phyloP scores from a whole-genome alignment of 2,888 invertebrate genomes.

The Heteropelma amictum region DNA sequence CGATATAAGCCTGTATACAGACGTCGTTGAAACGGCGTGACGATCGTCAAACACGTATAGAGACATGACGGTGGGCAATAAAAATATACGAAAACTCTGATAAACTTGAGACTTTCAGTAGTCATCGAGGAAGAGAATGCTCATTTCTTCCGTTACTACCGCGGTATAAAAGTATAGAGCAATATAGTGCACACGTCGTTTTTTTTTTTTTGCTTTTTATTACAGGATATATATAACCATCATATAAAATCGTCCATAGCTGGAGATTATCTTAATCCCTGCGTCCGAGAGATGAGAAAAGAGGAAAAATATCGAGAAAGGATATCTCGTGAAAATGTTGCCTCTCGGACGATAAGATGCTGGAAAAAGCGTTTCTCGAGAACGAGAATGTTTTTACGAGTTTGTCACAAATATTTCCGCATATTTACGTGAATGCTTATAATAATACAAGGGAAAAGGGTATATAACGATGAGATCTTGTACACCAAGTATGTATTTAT shows the following conservation, averaged over 20 bases:
- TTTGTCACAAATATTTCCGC: slow-evolving; percentile 37
- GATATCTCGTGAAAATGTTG: slow-evolving; percentile 20
- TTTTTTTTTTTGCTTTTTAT: slow-evolving; percentile 22
- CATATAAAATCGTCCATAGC: neutral
- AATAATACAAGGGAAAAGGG: neutral
- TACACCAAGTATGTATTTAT: neutral
- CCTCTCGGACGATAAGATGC: neutral
- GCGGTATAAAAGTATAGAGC: too few relatives aligned
- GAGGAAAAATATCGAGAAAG: slow-evolving; percentile 8
- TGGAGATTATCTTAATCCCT: slow-evolving; percentile 29
- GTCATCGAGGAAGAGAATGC: slow-evolving; percentile 2
- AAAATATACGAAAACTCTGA: neutral
- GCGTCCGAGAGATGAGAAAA: neutral
- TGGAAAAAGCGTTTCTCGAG: neutral
- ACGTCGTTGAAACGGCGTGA: too few relatives aligned
- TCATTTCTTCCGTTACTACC: slow-evolving; percentile 12
- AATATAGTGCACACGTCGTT: too few relatives aligned
- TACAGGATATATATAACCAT: neutral
- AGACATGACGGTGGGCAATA: neutral
- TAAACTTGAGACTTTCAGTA: neutral
- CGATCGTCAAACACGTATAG: too few relatives aligned
- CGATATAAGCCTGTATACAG: too few relatives aligned
- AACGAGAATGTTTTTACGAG: slow-evolving; percentile 38
- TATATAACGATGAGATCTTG: neutral
- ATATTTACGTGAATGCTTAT: slow-evolving; percentile 31